Conservation (phyloP, 2,113 vertebrate species). For the Apistogramma diplotaenia region DNA sequence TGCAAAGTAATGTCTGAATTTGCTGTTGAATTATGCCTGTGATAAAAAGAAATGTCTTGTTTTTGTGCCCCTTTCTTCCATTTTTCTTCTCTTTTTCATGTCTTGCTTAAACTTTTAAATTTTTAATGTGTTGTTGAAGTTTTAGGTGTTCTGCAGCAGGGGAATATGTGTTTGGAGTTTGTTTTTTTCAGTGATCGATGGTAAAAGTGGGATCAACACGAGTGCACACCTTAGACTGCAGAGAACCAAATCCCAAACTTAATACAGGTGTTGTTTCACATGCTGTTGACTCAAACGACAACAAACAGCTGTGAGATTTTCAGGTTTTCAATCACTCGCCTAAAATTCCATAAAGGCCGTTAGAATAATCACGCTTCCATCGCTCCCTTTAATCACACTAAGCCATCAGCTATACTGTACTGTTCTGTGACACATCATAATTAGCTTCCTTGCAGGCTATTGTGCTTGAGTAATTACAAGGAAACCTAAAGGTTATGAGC, state of each 20-base stretch:
- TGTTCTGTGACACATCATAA: background rate
- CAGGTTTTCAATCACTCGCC: background rate
- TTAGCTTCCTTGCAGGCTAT: background rate
- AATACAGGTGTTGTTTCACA: background rate
- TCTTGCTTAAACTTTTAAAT: background rate
- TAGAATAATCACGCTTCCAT: background rate
- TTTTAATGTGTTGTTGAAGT: background rate
- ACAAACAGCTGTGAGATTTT: background rate
- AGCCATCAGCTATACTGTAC: background rate
- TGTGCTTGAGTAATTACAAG: background rate
- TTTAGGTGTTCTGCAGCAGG: background rate
- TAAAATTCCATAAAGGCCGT: background rate
- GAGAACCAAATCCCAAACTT: background rate
- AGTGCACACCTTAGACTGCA: background rate
- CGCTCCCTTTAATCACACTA: background rate
- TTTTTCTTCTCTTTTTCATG: background rate
- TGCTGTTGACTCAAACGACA: background rate
- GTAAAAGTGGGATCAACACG: background rate
- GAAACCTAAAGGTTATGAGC: background rate
- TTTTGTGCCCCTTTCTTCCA: background rate
- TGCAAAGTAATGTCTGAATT: background rate
- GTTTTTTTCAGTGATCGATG: background rate
- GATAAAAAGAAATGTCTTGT: background rate
- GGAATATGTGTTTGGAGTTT: background rate
- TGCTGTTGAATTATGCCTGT: background rate